A percentile compares a stretch with the other conserved stretches of the same genome.
phyloP scores from a whole-genome alignment of 1,140 invertebrate species.

The Himalopsyche phryganea region DNA sequence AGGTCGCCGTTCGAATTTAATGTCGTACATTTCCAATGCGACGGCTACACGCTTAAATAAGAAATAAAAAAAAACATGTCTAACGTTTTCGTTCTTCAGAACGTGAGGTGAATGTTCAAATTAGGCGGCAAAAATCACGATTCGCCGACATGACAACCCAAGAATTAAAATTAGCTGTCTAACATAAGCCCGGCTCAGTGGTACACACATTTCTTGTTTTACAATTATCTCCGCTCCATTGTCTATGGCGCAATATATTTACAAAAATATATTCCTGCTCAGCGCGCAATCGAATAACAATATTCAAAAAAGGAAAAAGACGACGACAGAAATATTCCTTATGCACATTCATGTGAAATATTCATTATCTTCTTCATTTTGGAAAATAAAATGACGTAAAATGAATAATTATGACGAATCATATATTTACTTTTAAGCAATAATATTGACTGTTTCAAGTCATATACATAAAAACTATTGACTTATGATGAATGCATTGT shows the following conservation, averaged over 20 bases:
- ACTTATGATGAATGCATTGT: too few species aligned
- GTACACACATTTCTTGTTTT: background rate
- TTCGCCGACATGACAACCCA: slow-evolving; percentile 11
- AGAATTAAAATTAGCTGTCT: slow-evolving; percentile 11
- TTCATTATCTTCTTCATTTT: too few species aligned
- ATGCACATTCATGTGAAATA: background rate
- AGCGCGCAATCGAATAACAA: background rate
- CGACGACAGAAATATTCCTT: background rate
- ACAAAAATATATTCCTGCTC: background rate
- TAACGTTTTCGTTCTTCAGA: slow-evolving; percentile 11
- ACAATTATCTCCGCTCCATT: background rate
- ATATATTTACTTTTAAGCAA: too few species aligned
- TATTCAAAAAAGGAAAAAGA: background rate
- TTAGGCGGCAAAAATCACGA: slow-evolving; percentile 15
- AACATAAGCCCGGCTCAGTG: background rate
- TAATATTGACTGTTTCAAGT: too few species aligned
- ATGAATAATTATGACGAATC: too few species aligned
- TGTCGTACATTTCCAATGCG: slow-evolving; percentile 22
- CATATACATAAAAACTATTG: too few species aligned
- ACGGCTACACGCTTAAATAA: too few species aligned
- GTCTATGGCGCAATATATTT: slow-evolving; percentile 1
- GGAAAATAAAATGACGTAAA: too few species aligned
- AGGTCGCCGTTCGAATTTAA: slow-evolving; percentile 7
- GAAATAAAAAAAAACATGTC: slow-evolving; percentile 19
- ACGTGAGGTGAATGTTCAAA: slow-evolving; percentile 30